These are phyloP conservation scores for Scolopax mira DNA, from an alignment of 2,113 vertebrate species.

Conservation along the genomic window DNA sequence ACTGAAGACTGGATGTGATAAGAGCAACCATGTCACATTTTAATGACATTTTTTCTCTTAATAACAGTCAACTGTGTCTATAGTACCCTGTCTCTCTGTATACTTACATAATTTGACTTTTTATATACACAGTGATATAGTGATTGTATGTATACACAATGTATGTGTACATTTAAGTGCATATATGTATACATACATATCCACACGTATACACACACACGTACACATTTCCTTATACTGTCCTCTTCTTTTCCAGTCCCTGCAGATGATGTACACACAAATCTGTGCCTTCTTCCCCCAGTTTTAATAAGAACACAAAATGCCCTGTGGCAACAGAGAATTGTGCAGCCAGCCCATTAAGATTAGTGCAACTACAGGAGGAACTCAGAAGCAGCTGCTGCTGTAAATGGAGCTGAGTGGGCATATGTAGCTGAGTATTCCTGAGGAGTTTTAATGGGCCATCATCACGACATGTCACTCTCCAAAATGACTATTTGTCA, in stretches of 20 bases:
- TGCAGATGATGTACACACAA: background rate
- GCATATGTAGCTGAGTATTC: slow-evolving; percentile 14
- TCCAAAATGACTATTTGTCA: slow-evolving; percentile 51
- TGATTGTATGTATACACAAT: background rate
- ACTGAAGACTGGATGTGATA: background rate
- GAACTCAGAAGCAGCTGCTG: slow-evolving; percentile 30
- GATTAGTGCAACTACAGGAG: slow-evolving; percentile 11
- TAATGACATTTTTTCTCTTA: background rate
- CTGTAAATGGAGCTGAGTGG: slow-evolving; percentile 39
- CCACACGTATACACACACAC: rapidly evolving
- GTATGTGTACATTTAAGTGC: background rate
- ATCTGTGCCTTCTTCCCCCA: background rate
- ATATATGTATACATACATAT: no score
- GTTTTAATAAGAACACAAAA: slow-evolving; percentile 34
- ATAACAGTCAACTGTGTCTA: background rate
- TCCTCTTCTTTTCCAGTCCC: background rate
- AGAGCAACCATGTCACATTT: background rate
- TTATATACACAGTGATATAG: background rate
- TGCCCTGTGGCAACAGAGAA: background rate
- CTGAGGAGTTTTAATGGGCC: slow-evolving; percentile 53
- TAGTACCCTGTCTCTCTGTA: background rate
- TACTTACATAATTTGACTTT: background rate
- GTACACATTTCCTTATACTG: background rate
- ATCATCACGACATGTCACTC: slow-evolving; percentile 39
- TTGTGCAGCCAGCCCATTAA: slow-evolving; percentile 46